phyloP scores from a whole-genome alignment of 2,113 vertebrate species.

The Numenius arquata region DNA sequence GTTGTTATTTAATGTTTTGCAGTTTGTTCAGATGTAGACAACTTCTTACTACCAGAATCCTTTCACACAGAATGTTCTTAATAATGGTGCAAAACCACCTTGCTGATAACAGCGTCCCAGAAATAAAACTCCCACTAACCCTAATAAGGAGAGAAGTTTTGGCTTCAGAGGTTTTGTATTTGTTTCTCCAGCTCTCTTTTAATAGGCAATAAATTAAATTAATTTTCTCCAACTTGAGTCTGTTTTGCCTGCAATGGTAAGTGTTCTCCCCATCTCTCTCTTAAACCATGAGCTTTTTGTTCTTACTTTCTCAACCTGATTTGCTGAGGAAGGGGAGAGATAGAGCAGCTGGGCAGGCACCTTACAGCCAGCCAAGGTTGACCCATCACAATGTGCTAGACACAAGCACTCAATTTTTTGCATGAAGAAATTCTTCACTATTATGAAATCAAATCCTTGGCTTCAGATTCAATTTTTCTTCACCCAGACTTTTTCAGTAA shows the following conservation, averaged over 20 bases:
- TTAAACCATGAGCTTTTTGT: neutral
- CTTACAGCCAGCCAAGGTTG: neutral
- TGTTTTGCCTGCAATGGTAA: neutral
- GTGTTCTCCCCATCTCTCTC: neutral
- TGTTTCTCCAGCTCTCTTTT: neutral
- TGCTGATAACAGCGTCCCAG: neutral
- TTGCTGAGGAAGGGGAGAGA: neutral
- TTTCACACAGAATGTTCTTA: neutral
- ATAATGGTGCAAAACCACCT: neutral
- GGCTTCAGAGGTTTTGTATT: neutral
- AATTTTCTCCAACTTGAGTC: neutral
- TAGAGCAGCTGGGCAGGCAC: neutral
- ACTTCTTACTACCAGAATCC: neutral
- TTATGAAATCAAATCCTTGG: neutral
- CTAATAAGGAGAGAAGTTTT: neutral
- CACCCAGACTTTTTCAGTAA: neutral
- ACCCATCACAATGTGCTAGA: neutral
- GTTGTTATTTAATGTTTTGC: neutral
- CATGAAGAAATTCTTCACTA: neutral
- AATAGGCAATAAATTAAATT: neutral
- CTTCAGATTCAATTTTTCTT: neutral
- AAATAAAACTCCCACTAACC: neutral
- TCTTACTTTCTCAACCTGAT: neutral
- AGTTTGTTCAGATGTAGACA: neutral
- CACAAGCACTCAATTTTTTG: neutral